A percentile compares a stretch with the other conserved stretches of the same genome.
These are phyloP conservation scores for Malurus leucopterus DNA, from an alignment of 2,797 vertebrate species.

Conservation along the genomic window DNA sequence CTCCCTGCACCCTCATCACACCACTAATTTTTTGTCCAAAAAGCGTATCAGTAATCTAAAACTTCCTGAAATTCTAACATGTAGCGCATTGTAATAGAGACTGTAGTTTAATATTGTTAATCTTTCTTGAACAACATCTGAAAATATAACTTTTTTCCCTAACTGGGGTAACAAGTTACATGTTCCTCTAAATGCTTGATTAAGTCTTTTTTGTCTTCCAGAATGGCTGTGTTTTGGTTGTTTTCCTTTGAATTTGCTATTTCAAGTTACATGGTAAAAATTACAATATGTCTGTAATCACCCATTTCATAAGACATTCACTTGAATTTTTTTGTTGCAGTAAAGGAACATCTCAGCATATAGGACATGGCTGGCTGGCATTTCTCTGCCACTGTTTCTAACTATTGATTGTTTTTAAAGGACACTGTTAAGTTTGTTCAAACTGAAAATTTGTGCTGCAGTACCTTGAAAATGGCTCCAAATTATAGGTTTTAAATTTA, in stretches of 20 bases:
- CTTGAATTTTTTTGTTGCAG: neutral
- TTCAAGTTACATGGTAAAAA: neutral
- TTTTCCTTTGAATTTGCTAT: neutral
- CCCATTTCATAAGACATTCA: neutral
- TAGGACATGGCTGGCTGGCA: neutral
- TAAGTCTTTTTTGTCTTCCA: neutral
- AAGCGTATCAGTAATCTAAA: neutral
- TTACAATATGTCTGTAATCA: neutral
- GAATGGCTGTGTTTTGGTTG: neutral
- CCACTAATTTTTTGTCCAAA: neutral
- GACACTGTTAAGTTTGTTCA: neutral
- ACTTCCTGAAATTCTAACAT: neutral
- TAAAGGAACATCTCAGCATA: neutral
- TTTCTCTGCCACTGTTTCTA: neutral
- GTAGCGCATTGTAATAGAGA: neutral
- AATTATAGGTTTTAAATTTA: neutral
- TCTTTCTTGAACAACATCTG: neutral
- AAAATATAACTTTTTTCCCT: neutral
- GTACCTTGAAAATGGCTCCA: neutral
- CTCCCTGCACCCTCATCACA: neutral
- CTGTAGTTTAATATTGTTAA: neutral
- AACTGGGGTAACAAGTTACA: neutral
- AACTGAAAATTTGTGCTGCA: neutral
- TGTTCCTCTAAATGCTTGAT: neutral
- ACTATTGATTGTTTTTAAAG: neutral